Conservation (phyloP, 2,888 invertebrate genomes). For the Dicranocentrus wangi region DNA sequence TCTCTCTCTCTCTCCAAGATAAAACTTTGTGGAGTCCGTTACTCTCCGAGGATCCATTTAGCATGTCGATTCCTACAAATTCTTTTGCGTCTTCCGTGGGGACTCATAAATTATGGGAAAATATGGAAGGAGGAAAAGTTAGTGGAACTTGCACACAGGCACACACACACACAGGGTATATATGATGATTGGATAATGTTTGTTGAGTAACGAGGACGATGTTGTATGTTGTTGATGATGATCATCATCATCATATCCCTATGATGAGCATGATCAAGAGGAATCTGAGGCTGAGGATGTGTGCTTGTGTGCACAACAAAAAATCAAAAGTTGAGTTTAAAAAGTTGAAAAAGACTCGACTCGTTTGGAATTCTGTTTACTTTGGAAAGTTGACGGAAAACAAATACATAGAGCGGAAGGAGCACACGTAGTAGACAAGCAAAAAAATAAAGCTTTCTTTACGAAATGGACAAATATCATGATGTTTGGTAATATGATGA, state of each 20-base stretch:
- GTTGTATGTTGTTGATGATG: too few species aligned
- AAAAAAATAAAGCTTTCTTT: neutral
- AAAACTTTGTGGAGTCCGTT: slow-evolving; percentile 26
- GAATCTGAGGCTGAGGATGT: neutral
- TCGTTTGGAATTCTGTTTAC: slow-evolving; percentile 35
- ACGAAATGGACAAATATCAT: neutral
- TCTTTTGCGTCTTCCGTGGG: slow-evolving; percentile 38
- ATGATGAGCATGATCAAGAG: slow-evolving; percentile 8
- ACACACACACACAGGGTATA: slow-evolving; percentile 8
- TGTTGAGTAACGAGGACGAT: neutral
- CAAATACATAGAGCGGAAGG: neutral
- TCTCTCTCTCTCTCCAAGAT: neutral
- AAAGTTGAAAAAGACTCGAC: neutral
- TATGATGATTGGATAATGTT: slow-evolving; percentile 43
- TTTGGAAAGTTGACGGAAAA: neutral
- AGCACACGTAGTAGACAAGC: neutral
- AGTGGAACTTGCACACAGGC: neutral
- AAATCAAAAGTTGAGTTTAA: neutral
- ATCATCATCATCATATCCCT: neutral
- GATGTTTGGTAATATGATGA: neutral
- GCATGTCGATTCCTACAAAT: slow-evolving; percentile 59
- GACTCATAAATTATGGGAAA: slow-evolving; percentile 65
- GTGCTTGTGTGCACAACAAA: neutral
- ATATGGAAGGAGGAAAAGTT: slow-evolving; percentile 45
- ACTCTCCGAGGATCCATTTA: slow-evolving; percentile 61